Conservation (phyloP, 1,140 invertebrate genomes). For the Philotrypesis tridentata region DNA sequence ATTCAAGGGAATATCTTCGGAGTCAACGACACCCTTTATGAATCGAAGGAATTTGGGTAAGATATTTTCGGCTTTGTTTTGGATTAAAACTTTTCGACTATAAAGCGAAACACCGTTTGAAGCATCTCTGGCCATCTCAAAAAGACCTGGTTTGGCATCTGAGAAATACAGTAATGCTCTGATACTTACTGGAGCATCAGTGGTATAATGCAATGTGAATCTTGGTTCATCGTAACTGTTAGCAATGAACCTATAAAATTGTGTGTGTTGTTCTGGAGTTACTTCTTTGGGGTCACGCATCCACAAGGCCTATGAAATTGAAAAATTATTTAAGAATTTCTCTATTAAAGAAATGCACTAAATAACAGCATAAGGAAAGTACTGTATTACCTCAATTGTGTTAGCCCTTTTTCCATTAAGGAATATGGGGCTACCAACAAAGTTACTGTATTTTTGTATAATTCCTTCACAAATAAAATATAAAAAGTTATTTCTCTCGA, state of each 20-base stretch:
- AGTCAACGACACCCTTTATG: slow-evolving; percentile 97
- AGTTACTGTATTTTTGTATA: slow-evolving; percentile 97
- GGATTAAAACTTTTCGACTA: slow-evolving; percentile 91
- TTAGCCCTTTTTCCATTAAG: slow-evolving; percentile 92
- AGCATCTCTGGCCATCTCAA: slow-evolving; percentile 91
- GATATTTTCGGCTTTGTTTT: slow-evolving; percentile 91
- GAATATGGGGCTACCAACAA: slow-evolving; percentile 93
- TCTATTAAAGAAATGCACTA: slow-evolving; percentile 19
- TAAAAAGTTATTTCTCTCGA: slow-evolving; percentile 14
- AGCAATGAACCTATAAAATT: slow-evolving; percentile 92
- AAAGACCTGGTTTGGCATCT: slow-evolving; percentile 90
- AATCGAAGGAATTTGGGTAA: slow-evolving; percentile 96
- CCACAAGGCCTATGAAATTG: slow-evolving; percentile 88
- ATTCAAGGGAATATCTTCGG: slow-evolving; percentile 98
- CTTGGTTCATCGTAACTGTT: slow-evolving; percentile 89
- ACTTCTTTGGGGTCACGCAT: slow-evolving; percentile 92
- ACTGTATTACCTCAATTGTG: slow-evolving; percentile 79
- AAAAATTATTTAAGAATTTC: background rate
- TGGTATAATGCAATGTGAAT: slow-evolving; percentile 87
- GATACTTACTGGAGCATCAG: slow-evolving; percentile 94
- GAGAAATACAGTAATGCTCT: slow-evolving; percentile 94
- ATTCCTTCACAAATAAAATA: slow-evolving; percentile 77
- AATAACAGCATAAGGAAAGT: background rate
- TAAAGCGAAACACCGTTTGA: slow-evolving; percentile 91
- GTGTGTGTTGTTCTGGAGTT: slow-evolving; percentile 88